Evolutionary conservation across 2,888 invertebrate genomes (phyloP).

Genomic region (Cryptops parisi): DNA sequence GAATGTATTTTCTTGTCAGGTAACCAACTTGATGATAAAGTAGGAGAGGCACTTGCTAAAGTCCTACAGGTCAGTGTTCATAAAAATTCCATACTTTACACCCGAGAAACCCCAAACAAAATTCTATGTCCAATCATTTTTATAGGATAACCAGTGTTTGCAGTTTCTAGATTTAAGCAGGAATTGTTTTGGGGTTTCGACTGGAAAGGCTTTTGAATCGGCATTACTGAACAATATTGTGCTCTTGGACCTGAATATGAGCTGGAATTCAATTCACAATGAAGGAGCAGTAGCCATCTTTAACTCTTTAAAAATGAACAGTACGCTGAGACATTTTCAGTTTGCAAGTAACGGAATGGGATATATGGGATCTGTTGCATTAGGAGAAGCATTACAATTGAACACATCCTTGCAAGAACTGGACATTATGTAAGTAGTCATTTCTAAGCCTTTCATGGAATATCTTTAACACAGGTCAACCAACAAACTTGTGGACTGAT

Average conservation of each 20-base stretch:
- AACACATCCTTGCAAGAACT: neutral
- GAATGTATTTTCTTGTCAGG: neutral
- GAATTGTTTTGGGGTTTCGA: neutral
- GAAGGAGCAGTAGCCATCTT: neutral
- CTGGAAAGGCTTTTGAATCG: neutral
- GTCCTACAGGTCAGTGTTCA: neutral
- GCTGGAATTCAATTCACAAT: neutral
- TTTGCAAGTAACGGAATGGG: constrained; percentile 3
- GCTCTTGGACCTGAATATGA: constrained; percentile 3
- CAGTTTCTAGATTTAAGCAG: neutral
- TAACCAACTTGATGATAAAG: constrained; percentile 6
- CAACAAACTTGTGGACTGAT: no score
- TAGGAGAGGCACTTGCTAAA: neutral
- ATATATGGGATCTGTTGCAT: neutral
- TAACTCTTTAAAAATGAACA: neutral
- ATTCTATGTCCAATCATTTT: neutral
- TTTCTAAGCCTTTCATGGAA: neutral
- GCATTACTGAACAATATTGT: neutral
- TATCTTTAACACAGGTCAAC: no score
- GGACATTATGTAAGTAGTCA: constrained; percentile 1
- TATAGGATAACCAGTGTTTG: neutral
- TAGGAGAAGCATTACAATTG: neutral
- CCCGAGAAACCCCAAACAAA: neutral
- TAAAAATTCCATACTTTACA: neutral
- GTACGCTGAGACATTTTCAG: neutral